phyloP scores from a whole-genome alignment of 35 echinoderm and acorn worm species.

The Apostichopus japonicus region DNA sequence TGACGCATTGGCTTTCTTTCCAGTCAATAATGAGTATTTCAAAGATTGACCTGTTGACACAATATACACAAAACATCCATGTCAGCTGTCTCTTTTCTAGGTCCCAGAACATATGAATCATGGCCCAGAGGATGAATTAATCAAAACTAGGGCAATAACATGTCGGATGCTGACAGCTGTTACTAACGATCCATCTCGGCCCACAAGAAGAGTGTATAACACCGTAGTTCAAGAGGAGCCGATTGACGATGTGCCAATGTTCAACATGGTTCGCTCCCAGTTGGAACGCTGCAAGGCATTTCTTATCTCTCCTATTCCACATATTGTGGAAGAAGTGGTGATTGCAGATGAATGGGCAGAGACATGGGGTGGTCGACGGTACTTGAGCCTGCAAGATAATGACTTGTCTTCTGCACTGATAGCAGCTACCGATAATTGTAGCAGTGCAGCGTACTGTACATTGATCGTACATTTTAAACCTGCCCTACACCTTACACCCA shows the following conservation, averaged over 20 bases:
- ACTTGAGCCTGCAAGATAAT: slow-evolving; percentile 24
- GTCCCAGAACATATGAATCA: too few relatives aligned
- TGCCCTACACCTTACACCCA: slow-evolving; percentile 30
- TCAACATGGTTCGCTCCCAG: slow-evolving; percentile 7
- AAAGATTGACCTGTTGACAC: too few relatives aligned
- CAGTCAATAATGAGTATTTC: too few relatives aligned
- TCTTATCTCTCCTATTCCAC: slow-evolving; percentile 9
- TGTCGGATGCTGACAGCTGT: background rate
- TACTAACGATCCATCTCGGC: background rate
- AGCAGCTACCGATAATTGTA: background rate
- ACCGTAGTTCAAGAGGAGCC: background rate
- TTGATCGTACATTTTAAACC: slow-evolving; percentile 32
- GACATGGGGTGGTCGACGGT: slow-evolving; percentile 18
- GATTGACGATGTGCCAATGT: slow-evolving; percentile 16
- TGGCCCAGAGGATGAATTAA: too few relatives aligned
- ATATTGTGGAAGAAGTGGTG: slow-evolving; percentile 6
- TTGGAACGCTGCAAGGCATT: background rate
- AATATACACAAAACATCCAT: too few relatives aligned
- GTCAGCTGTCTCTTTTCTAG: too few relatives aligned
- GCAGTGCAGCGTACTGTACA: slow-evolving; percentile 17
- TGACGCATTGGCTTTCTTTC: too few relatives aligned
- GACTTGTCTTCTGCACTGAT: slow-evolving; percentile 26
- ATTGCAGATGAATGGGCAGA: slow-evolving; percentile 13
- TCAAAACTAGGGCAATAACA: too few relatives aligned
- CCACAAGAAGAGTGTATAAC: background rate